Base-by-base conservation (phyloP, 2,888 invertebrate genomes). In the Pristionchus fissidentatus region DNA sequence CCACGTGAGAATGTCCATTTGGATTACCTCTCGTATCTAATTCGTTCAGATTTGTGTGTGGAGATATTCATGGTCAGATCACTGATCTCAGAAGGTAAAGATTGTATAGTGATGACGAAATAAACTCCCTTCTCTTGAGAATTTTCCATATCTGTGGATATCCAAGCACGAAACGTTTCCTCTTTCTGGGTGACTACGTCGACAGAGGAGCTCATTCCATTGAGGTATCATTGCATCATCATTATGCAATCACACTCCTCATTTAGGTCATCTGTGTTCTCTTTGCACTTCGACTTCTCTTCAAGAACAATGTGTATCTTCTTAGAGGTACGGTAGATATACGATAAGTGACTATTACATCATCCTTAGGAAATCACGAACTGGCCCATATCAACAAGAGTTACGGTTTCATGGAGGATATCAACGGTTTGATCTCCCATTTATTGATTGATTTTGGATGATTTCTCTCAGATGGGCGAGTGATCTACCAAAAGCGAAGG, bases 291-390 rank as follows among this genome's bases (percentile, higher is more conserved):
- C 85, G 89, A 55, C 83, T 88, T 15, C 84, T 88, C 49, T 88
- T 83, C 78, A 89, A 89, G 62, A 85, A 82, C 46, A 89, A 86
- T 52, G 83, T 88, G 52, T 89, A 82, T 62, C 84, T 89, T 15
- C 84, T 88, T 22, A 86, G 88, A 41, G 81, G 57, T 62, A 62
- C 62, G 1, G 62, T 62, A 62, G 32, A 22, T n/a, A 55, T 55
- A 55, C 3, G 1, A n/a, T 60, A 32, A 57, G 26, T 7, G n/a
- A 60, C n/a, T 35, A 35, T 29, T 13, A 3, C 0, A 10, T 62
- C 8, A 29, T 7, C 13, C 10, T 35, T 26, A 62, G 89, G 88
- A 41, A 88, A 88, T 84, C 88, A 88, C 78, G 88, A 88, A 66
- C 81, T 89, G 43, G 66, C 70, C 32, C 85, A 88, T 60, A 88